phyloP scores from a whole-genome alignment of 2,113 vertebrate species.

The Pelusios castaneus region DNA sequence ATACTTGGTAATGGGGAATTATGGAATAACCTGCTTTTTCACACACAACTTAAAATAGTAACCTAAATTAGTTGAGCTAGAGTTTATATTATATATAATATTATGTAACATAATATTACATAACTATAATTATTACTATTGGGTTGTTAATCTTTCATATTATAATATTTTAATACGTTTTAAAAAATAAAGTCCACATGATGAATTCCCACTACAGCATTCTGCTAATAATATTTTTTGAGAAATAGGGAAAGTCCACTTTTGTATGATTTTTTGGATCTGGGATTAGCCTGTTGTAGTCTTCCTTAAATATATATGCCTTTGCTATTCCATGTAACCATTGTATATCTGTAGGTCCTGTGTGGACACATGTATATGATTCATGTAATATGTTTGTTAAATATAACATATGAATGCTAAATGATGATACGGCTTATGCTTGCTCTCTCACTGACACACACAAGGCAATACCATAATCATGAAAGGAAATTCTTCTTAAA shows the following conservation, averaged over 20 bases:
- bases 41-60: not conserved
- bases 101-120: not conserved
- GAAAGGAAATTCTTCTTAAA: conserved; percentile 8
- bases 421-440: not conserved
- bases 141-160: not conserved
- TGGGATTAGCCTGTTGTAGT: too few relatives aligned
- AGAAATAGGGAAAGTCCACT: not conserved
- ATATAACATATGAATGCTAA: not conserved
- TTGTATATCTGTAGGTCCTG: not conserved
- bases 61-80: too few relatives aligned
- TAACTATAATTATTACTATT: not conserved
- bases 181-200: not conserved
- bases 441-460: not conserved
- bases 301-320: not conserved
- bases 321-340: not conserved
- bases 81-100: not conserved
- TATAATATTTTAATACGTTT: not conserved
- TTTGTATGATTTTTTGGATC: too few relatives aligned
- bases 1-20: not conserved
- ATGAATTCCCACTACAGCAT: not conserved
- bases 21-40: not conserved
- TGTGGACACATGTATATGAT: not conserved
- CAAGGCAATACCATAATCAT: not conserved
- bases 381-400: not conserved
- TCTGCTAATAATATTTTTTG: not conserved